These are phyloP conservation scores for Amphilophus citrinellus DNA, from an alignment of 2,113 vertebrate genomes.

Conservation along the genomic window DNA sequence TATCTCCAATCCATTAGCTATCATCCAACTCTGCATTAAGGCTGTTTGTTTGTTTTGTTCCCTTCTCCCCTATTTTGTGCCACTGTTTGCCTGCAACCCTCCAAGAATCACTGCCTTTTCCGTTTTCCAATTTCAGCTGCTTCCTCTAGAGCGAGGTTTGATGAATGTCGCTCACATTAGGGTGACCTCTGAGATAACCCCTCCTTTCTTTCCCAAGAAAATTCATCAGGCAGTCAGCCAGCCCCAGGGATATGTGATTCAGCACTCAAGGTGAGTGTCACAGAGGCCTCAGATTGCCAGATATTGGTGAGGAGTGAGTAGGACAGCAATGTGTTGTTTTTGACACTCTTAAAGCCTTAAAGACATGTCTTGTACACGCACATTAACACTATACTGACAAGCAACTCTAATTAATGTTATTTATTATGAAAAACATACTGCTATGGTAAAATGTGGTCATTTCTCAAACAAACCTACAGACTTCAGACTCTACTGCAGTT, in stretches of 20 bases:
- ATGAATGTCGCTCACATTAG: conserved; percentile 80
- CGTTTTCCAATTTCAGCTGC: conserved; percentile 76
- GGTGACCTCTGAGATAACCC: conserved; percentile 78
- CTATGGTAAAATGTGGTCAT: not conserved
- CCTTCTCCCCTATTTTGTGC: conserved; percentile 34
- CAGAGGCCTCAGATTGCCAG: conserved; percentile 68
- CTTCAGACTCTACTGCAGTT: not conserved
- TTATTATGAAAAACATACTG: not conserved
- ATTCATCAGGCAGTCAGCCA: conserved; percentile 75
- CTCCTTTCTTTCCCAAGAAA: conserved; percentile 72
- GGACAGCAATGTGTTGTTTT: conserved; percentile 50
- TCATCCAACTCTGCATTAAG: conserved; percentile 52
- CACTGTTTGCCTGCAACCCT: conserved; percentile 51
- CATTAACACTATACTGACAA: not conserved
- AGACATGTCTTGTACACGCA: not conserved
- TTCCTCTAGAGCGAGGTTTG: conserved; percentile 74
- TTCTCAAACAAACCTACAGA: not conserved
- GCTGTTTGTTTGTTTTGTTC: conserved; percentile 71
- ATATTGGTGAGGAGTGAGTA: conserved; percentile 63
- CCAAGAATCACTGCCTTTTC: conserved; percentile 71
- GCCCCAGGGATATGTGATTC: conserved; percentile 75
- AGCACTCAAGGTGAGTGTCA: conserved; percentile 80
- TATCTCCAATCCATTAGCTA: conserved; percentile 68
- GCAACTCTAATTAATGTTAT: not conserved
- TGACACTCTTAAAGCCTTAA: conserved; percentile 20